These are phyloP conservation scores for Paratrypauchen microcephalus DNA, from an alignment of 2,797 vertebrate species.

Conservation along the genomic window DNA sequence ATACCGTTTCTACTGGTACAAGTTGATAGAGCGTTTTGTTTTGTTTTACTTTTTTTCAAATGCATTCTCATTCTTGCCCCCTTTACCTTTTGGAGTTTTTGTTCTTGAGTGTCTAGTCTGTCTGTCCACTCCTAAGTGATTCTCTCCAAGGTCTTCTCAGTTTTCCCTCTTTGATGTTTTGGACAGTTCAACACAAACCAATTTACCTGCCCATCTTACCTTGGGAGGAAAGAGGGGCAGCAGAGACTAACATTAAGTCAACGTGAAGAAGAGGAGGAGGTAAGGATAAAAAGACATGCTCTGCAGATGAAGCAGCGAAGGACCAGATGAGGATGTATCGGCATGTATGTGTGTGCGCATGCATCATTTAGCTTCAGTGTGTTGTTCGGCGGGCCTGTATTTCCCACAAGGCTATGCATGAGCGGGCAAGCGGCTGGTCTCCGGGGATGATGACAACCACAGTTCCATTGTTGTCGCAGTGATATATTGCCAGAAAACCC, in stretches of 20 bases:
- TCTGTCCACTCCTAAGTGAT: slow-evolving; percentile 22
- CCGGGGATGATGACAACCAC: slow-evolving; percentile 57
- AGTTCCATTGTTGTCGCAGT: slow-evolving; percentile 65
- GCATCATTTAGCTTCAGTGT: slow-evolving; percentile 51
- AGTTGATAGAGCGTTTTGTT: too few species aligned
- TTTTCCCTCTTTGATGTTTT: slow-evolving; percentile 38
- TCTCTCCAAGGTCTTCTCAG: slow-evolving; percentile 47
- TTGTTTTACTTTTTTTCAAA: neutral
- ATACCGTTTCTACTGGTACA: too few species aligned
- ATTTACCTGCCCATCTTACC: slow-evolving; percentile 54
- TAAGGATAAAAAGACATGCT: neutral
- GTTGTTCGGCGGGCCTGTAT: slow-evolving; percentile 50
- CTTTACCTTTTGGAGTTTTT: neutral
- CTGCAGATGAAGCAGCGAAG: slow-evolving; percentile 21
- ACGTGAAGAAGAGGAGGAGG: slow-evolving; percentile 15
- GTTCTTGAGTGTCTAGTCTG: neutral
- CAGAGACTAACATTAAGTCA: slow-evolving; percentile 7
- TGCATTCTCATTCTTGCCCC: neutral
- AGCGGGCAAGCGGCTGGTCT: slow-evolving; percentile 56
- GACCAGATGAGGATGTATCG: slow-evolving; percentile 34
- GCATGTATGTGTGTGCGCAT: slow-evolving; percentile 17
- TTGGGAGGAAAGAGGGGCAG: slow-evolving; percentile 26
- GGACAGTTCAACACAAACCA: slow-evolving; percentile 41
- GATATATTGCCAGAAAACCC: slow-evolving; percentile 69
- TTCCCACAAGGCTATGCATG: slow-evolving; percentile 70